Percentiles rank a stretch among this genome's conserved stretches.
phyloP scores from a whole-genome alignment of 2,113 vertebrate genomes.

The Vimba vimba region DNA sequence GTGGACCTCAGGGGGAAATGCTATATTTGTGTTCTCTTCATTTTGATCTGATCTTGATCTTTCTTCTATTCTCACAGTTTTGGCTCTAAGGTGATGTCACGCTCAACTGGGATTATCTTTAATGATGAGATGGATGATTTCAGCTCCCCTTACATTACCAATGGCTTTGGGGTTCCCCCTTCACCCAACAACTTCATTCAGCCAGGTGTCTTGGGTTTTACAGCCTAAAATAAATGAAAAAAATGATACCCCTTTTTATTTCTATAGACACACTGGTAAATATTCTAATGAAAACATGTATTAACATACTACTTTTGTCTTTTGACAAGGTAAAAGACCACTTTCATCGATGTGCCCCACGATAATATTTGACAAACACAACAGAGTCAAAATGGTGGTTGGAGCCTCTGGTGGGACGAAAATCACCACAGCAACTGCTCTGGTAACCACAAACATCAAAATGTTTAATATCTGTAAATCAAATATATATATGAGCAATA shows the following conservation, averaged over 20 bases:
- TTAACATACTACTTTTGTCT: not conserved
- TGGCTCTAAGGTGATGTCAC: constrained; percentile 89
- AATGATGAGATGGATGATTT: constrained; percentile 98
- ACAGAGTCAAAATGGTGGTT: constrained; percentile 89
- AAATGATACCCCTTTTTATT: not conserved
- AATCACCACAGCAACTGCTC: constrained; percentile 90
- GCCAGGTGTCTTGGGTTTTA: constrained; percentile 79
- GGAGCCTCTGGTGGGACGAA: constrained; percentile 92
- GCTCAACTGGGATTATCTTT: constrained; percentile 88
- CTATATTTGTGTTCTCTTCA: not conserved
- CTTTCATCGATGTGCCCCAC: constrained; percentile 92
- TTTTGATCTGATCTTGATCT: not conserved
- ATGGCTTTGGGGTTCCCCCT: constrained; percentile 86
- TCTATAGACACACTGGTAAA: not conserved
- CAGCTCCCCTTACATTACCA: constrained; percentile 85
- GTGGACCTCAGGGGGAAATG: not conserved
- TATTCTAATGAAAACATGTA: not conserved
- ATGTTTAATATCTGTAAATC: too few relatives aligned
- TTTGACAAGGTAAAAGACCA: constrained; percentile 85
- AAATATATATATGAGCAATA: too few relatives aligned
- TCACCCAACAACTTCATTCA: constrained; percentile 92
- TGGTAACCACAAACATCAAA: constrained; percentile 72
- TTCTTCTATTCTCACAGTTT: constrained; percentile 77
- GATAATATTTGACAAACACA: constrained; percentile 85
- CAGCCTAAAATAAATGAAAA: not conserved